Evolutionary conservation across 2,888 invertebrate species (phyloP).

Genomic region (Oscheius sp.): DNA sequence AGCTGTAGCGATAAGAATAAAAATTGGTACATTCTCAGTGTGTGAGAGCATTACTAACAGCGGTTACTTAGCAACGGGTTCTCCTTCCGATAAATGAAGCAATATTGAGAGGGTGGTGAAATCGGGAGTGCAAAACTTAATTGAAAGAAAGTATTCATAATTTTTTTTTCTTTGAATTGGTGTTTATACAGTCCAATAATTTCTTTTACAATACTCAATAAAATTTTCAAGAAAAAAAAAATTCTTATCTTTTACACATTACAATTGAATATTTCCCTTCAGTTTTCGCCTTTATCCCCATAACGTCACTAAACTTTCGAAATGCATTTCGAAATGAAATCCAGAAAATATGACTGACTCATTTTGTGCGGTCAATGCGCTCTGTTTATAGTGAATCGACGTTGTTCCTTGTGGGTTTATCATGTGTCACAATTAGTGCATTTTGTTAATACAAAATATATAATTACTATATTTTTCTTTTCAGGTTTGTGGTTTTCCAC

Average conservation of each 20-base stretch:
- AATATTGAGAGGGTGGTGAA: too few relatives aligned
- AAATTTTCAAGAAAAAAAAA: too few relatives aligned
- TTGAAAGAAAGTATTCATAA: too few relatives aligned
- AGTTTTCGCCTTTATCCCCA: background rate
- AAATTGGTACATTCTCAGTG: background rate
- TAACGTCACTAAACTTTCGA: background rate
- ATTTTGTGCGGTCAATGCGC: background rate
- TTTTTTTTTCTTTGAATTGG: too few relatives aligned
- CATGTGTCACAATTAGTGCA: too few relatives aligned
- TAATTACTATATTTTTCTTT: background rate
- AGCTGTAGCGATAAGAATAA: background rate
- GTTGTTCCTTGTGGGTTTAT: background rate
- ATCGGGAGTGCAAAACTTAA: too few relatives aligned
- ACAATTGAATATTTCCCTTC: background rate
- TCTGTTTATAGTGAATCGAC: background rate
- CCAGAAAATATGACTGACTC: background rate
- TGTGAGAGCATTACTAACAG: constrained; percentile 11
- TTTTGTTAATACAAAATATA: background rate
- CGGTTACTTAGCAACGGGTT: constrained; percentile 17
- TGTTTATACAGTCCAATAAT: too few relatives aligned
- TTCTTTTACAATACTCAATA: too few relatives aligned
- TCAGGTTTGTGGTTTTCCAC: too few relatives aligned
- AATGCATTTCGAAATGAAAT: background rate
- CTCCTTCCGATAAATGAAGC: too few relatives aligned
- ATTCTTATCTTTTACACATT: too few relatives aligned